Base-by-base conservation (phyloP, 2,888 invertebrate genomes). In the Rhamnusium bicolor region DNA sequence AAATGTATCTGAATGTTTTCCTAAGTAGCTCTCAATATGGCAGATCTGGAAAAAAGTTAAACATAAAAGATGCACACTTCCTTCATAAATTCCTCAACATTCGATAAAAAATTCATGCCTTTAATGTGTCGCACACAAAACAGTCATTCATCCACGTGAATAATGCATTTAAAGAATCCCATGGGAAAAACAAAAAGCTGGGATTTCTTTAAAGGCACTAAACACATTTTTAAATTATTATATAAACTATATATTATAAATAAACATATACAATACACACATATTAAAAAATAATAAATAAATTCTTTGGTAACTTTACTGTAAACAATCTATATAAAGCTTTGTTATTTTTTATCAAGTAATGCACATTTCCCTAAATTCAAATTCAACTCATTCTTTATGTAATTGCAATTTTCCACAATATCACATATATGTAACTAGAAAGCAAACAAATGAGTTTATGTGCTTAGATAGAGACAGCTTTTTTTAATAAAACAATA, bases 1-100 rank as follows among this genome's bases (percentile, higher is more conserved):
- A 84, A 85, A 86, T 85, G 85, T 84, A 84, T 79, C 69, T 79
- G 75, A 79, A 79, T 84, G 74, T 80, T 79, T 74, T 77, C 32
- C 79, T 79, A 79, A 72, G 65, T 76, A 78, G 78, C 74, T 77
- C 14, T 77, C 66, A 74, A 77, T 77, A 79, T 77, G 80, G 79
- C 80, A 80, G 76, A 75, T 73, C 67, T 69, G 51, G 54, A 71
- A 68, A 73, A 76, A 74, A 75, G 49, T 49, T 16, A 60, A 61
- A 27, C 67, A 49, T 24, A 47, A 63, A 51, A 54, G 27, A 65
- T 21, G 10, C 49, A 29, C 56, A 32, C 67, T 40, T 14, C 54
- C 61, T 24, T 58, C 63, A 63, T 27, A 29, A 49, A 47, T 63
- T 24, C 21, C 18, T 54, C 19, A 27, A 65, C 65, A 63, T 63